A percentile compares a stretch with the other conserved stretches of the same genome.
Conservation (phyloP, 2,888 invertebrate species). For the Heteromyza rotundicornis region DNA sequence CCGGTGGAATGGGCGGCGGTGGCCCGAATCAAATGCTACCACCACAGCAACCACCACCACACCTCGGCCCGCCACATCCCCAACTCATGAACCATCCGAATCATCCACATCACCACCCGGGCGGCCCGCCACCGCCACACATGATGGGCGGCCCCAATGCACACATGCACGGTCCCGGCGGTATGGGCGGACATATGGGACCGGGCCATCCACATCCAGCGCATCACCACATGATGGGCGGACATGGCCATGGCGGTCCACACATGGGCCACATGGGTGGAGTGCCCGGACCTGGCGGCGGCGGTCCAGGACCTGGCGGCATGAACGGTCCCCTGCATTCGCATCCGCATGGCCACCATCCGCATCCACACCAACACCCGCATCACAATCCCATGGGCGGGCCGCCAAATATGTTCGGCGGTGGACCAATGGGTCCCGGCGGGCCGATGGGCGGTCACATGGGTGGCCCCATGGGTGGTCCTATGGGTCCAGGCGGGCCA, state of each 20-base stretch:
- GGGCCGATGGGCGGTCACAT: slow-evolving; percentile 47
- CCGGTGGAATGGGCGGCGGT: slow-evolving; percentile 60
- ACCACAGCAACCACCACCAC: slow-evolving; percentile 51
- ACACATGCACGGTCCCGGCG: slow-evolving; percentile 38
- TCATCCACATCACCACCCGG: slow-evolving; percentile 48
- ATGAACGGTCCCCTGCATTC: slow-evolving; percentile 54
- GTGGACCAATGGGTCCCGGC: slow-evolving; percentile 49
- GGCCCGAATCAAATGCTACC: slow-evolving; percentile 54
- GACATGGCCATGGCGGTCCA: slow-evolving; percentile 46
- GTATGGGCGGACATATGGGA: slow-evolving; percentile 38
- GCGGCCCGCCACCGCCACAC: slow-evolving; percentile 53
- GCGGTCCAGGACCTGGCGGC: slow-evolving; percentile 47
- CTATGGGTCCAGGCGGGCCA: slow-evolving; percentile 69
- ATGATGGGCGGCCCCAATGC: slow-evolving; percentile 44
- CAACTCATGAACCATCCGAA: slow-evolving; percentile 51
- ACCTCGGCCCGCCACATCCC: slow-evolving; percentile 43
- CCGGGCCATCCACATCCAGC: slow-evolving; percentile 26
- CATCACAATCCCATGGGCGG: slow-evolving; percentile 43
- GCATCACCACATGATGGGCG: slow-evolving; percentile 36
- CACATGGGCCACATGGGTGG: slow-evolving; percentile 57
- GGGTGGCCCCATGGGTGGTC: slow-evolving; percentile 61
- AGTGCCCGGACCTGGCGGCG: slow-evolving; percentile 42
- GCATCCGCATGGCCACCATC: slow-evolving; percentile 36
- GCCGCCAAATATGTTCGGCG: slow-evolving; percentile 42
- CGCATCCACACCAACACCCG: slow-evolving; percentile 41